phyloP scores from a whole-genome alignment of 2,113 vertebrate genomes.

The Passer domesticus region DNA sequence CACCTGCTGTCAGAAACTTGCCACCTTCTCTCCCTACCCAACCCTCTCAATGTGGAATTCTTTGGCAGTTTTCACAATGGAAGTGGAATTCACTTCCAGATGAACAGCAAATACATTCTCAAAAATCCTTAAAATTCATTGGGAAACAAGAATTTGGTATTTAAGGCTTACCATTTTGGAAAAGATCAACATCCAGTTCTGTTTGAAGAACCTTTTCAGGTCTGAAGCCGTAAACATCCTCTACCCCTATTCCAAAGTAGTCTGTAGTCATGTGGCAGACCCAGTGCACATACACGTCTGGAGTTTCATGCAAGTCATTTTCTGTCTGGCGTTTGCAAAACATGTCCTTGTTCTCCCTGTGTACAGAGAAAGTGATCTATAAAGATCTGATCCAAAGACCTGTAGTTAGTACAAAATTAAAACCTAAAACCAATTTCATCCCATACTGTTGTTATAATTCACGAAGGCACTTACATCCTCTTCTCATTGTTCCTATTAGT shows the following conservation, averaged over 20 bases:
- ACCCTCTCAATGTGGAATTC: neutral
- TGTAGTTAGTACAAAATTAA: neutral
- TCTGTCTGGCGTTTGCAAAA: neutral
- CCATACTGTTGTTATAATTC: neutral
- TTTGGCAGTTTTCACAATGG: neutral
- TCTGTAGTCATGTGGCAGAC: neutral
- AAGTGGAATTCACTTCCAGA: neutral
- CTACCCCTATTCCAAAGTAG: rapidly evolving
- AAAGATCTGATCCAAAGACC: neutral
- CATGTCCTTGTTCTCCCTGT: slow-evolving; percentile 2
- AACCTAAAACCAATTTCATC: neutral
- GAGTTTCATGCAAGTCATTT: neutral
- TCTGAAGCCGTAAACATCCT: slow-evolving; percentile 50
- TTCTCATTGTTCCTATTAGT: neutral
- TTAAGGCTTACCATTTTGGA: slow-evolving; percentile 69
- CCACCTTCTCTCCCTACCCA: neutral
- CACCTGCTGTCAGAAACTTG: neutral
- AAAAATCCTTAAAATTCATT: neutral
- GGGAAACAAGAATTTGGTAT: neutral
- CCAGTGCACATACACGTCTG: neutral
- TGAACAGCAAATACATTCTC: neutral
- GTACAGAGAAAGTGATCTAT: neutral
- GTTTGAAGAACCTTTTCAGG: slow-evolving; percentile 27
- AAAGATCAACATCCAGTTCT: slow-evolving; percentile 43
- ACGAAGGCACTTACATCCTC: neutral